Percentiles rank a stretch among this genome's conserved stretches.
phyloP scores from a whole-genome alignment of 2,888 invertebrate species.

The Arge pagana region DNA sequence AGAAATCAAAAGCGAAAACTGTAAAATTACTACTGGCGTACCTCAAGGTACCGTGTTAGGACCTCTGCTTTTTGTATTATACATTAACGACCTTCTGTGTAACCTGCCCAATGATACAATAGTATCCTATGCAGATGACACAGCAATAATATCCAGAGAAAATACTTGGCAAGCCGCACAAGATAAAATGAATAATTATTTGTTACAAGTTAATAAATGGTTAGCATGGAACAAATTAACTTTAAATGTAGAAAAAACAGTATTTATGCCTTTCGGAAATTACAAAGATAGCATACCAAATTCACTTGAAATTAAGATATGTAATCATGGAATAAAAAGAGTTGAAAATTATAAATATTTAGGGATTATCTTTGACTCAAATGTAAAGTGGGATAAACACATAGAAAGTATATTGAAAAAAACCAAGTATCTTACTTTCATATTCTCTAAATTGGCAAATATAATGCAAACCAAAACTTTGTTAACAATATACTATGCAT shows the following conservation, averaged over 20 bases:
- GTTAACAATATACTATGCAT: background rate
- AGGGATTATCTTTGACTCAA: conserved; percentile 1
- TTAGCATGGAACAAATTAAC: background rate
- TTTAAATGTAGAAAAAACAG: background rate
- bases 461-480: background rate
- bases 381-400: conserved; percentile 2
- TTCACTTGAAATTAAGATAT: background rate
- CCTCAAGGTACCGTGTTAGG: background rate
- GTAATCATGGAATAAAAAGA: background rate
- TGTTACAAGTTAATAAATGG: background rate
- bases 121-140: background rate
- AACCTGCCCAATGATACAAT: background rate
- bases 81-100: background rate
- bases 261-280: background rate
- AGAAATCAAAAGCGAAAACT: background rate
- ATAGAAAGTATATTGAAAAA: background rate
- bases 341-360: background rate
- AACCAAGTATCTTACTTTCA: background rate
- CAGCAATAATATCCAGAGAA: background rate
- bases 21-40: background rate
- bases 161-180: background rate
- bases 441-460: conserved; percentile 5
- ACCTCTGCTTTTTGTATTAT: background rate
- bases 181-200: background rate
- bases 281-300: background rate